A percentile compares a stretch with the other conserved stretches of the same genome.
phyloP scores from a whole-genome alignment of 1,140 invertebrate genomes.

The Drosophila repletoides region DNA sequence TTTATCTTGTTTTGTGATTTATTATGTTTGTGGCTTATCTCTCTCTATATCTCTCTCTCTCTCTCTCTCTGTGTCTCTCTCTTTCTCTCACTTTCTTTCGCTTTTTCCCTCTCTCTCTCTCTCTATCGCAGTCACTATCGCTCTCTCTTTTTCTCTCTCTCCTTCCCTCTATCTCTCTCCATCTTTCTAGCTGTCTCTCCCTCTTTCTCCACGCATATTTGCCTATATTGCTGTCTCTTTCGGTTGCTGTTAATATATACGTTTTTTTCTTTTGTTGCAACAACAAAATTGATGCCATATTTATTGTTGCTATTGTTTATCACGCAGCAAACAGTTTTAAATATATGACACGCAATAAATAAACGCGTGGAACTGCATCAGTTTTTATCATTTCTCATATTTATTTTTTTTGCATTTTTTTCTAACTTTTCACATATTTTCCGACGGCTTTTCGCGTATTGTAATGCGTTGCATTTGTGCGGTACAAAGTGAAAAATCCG shows the following conservation, averaged over 20 bases:
- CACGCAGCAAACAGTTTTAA: conserved; percentile 58
- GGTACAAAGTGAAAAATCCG: conserved; percentile 74
- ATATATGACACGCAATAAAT: conserved; percentile 75
- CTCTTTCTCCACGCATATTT: not conserved
- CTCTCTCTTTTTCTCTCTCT: not conserved
- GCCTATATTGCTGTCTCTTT: conserved; percentile 1
- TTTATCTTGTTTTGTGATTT: conserved; percentile 9
- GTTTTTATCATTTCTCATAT: conserved; percentile 16
- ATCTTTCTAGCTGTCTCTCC: not conserved
- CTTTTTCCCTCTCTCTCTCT: not conserved
- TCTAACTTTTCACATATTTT: not conserved
- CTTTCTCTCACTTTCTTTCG: not conserved
- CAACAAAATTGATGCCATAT: conserved; percentile 22
- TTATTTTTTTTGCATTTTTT: not conserved
- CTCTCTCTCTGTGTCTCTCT: not conserved
- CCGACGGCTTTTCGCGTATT: conserved; percentile 19
- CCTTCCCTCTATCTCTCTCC: not conserved
- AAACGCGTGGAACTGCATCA: conserved; percentile 30
- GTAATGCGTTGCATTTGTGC: conserved; percentile 23
- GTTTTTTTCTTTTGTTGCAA: conserved; percentile 19
- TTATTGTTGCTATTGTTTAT: conserved; percentile 55
- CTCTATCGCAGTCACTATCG: not conserved
- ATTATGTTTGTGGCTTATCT: conserved; percentile 17
- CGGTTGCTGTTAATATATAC: not conserved
- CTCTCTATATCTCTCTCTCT: not conserved